Evolutionary conservation across 2,888 invertebrate species (phyloP).

Genomic region (Biston betularia): DNA sequence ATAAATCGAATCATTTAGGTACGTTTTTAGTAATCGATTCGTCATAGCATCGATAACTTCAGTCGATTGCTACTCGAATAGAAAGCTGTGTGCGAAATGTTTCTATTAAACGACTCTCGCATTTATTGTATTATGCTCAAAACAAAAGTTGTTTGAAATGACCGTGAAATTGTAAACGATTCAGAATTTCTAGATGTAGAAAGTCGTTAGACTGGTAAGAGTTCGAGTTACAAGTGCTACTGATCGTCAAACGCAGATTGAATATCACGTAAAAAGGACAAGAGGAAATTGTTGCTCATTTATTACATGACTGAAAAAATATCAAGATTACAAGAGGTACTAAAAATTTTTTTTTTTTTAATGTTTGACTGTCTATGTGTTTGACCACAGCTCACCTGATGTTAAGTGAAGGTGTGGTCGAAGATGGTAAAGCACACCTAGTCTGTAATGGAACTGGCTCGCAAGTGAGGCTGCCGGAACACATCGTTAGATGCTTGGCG

Average conservation of each 20-base stretch:
- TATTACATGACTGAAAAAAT: neutral
- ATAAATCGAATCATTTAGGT: conserved; percentile 61
- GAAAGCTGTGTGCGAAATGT: conserved; percentile 51
- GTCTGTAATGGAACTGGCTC: too few relatives aligned
- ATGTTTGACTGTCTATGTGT: too few relatives aligned
- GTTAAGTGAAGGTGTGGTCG: too few relatives aligned
- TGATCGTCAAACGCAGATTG: neutral
- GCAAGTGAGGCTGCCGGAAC: too few relatives aligned
- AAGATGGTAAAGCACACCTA: too few relatives aligned
- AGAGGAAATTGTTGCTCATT: neutral
- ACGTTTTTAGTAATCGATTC: conserved; percentile 53
- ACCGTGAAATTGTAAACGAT: conserved; percentile 45
- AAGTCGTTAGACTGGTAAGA: conserved; percentile 35
- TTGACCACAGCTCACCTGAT: too few relatives aligned
- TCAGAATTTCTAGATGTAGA: conserved; percentile 43
- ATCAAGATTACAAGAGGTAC: too few relatives aligned
- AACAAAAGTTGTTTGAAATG: conserved; percentile 41
- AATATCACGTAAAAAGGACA: neutral
- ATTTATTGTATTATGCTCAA: conserved; percentile 29
- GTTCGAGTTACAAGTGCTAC: conserved; percentile 17
- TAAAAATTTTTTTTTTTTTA: too few relatives aligned
- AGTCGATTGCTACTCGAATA: conserved; percentile 43
- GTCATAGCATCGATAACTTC: conserved; percentile 52
- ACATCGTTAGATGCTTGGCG: too few relatives aligned
- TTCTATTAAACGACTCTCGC: conserved; percentile 37